phyloP scores from a whole-genome alignment of 2,888 invertebrate species.

The Scrobipalpa costella region DNA sequence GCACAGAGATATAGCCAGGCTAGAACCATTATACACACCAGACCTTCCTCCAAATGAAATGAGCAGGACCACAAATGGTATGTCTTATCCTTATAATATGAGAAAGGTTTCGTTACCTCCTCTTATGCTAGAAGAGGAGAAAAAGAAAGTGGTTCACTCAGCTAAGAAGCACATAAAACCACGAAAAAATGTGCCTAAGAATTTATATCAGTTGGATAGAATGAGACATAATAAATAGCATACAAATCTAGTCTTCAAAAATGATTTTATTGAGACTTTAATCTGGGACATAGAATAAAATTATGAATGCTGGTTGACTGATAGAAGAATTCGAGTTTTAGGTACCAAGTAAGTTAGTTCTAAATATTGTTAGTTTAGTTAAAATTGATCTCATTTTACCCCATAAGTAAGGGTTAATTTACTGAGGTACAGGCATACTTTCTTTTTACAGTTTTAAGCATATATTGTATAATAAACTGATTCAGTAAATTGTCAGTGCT shows the following conservation, averaged over 20 bases:
- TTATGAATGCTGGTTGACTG: not conserved
- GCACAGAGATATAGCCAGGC: constrained; percentile 59
- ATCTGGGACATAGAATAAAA: not conserved
- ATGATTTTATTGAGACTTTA: not conserved
- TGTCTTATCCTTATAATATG: constrained; percentile 52
- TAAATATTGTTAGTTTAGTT: not conserved
- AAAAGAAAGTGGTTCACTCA: constrained; percentile 55
- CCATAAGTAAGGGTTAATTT: not conserved
- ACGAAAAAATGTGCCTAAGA: constrained; percentile 46
- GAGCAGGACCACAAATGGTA: constrained; percentile 45
- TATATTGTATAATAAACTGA: no score
- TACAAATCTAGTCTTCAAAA: not conserved
- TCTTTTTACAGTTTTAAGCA: not conserved
- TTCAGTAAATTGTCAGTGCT: no score
- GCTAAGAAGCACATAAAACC: constrained; percentile 59
- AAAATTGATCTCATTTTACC: constrained; percentile 8
- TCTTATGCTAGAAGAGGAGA: constrained; percentile 68
- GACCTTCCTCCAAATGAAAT: constrained; percentile 56
- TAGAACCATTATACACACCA: constrained; percentile 66
- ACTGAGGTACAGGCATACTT: not conserved
- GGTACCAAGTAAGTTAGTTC: not conserved
- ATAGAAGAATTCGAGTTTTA: not conserved
- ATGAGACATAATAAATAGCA: constrained; percentile 42
- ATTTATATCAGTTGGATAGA: constrained; percentile 50
- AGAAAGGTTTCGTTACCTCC: constrained; percentile 76